Percentiles rank a stretch among this genome's conserved stretches.
These are phyloP conservation scores for Dolichotis patagonum DNA, from an alignment of 2,113 vertebrate species.

Conservation along the genomic window DNA sequence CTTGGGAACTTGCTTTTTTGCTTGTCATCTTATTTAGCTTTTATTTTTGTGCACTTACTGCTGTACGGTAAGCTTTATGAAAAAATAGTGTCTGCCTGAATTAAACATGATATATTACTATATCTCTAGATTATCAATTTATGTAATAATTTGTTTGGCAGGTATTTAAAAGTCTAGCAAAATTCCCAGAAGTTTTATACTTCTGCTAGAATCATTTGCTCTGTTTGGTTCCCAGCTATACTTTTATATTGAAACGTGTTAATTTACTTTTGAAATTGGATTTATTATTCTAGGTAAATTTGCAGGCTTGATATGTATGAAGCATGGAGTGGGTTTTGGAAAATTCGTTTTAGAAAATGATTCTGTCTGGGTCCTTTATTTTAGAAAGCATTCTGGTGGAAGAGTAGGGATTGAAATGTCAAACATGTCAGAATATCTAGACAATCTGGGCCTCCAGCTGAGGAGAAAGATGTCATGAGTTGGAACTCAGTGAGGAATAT, in stretches of 20 bases:
- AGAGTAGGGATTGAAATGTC: not conserved
- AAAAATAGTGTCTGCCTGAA: constrained; percentile 22
- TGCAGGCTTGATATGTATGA: not conserved
- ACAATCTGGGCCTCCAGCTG: not conserved
- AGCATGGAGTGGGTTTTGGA: not conserved
- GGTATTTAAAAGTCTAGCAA: constrained; percentile 45
- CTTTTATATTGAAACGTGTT: constrained; percentile 21
- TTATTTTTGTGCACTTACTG: constrained; percentile 22
- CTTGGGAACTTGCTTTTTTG: constrained; percentile 15
- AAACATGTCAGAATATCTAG: not conserved
- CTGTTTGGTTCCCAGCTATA: constrained; percentile 31
- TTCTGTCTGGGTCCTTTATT: not conserved
- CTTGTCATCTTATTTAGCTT: constrained; percentile 41
- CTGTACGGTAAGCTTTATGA: not conserved
- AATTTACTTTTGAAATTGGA: constrained; percentile 48
- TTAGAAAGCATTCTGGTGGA: constrained; percentile 34
- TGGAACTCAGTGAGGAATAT: not conserved
- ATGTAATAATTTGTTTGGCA: constrained; percentile 3
- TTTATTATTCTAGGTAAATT: constrained; percentile 17
- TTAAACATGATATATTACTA: constrained; percentile 22
- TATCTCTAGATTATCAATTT: constrained; percentile 8
- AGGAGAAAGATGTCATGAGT: not conserved
- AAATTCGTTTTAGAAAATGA: constrained; percentile 21
- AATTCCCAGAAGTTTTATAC: not conserved
- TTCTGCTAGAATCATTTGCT: constrained; percentile 42